A percentile compares a stretch with the other conserved stretches of the same genome.
phyloP scores from a whole-genome alignment of 2,888 invertebrate species.

The Selenia dentaria region DNA sequence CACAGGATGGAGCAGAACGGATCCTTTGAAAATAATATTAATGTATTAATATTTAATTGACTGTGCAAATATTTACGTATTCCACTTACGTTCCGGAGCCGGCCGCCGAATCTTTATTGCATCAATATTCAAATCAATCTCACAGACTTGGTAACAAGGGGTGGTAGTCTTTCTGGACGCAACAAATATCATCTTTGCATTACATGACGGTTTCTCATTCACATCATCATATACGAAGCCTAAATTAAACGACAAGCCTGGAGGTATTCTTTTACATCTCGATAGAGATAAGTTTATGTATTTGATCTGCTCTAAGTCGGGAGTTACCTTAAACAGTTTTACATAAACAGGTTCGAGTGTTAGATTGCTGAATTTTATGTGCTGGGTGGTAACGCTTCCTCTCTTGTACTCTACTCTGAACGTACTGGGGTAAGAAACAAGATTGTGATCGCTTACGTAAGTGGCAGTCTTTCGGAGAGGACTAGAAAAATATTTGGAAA shows the following conservation, averaged over 20 bases:
- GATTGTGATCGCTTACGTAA: slow-evolving; percentile 64
- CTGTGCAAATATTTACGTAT: no score
- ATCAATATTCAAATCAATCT: slow-evolving; percentile 64
- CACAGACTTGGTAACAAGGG: slow-evolving; percentile 74
- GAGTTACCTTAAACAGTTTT: slow-evolving; percentile 66
- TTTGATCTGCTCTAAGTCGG: slow-evolving; percentile 69
- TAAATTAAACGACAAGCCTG: slow-evolving; percentile 66
- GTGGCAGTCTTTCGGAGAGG: slow-evolving; percentile 70
- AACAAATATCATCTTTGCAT: slow-evolving; percentile 69
- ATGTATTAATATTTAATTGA: no score
- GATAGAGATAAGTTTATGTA: slow-evolving; percentile 65
- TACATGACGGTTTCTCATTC: slow-evolving; percentile 56
- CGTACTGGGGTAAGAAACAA: slow-evolving; percentile 64
- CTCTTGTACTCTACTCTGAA: slow-evolving; percentile 63
- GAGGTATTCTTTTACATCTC: slow-evolving; percentile 66
- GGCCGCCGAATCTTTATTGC: slow-evolving; percentile 49
- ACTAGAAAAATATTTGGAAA: slow-evolving; percentile 73
- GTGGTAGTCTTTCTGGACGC: slow-evolving; percentile 70
- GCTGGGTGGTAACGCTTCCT: slow-evolving; percentile 59
- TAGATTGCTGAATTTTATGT: slow-evolving; percentile 66
- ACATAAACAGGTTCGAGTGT: slow-evolving; percentile 68
- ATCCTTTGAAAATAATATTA: no score
- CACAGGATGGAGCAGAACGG: no score
- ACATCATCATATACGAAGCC: slow-evolving; percentile 69
- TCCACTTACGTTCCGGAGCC: slow-evolving; percentile 6